Evolutionary conservation across 2,888 invertebrate genomes (phyloP), one percentile per base, ranked within the genome.

Genomic region (Ophion slaviceki): DNA sequence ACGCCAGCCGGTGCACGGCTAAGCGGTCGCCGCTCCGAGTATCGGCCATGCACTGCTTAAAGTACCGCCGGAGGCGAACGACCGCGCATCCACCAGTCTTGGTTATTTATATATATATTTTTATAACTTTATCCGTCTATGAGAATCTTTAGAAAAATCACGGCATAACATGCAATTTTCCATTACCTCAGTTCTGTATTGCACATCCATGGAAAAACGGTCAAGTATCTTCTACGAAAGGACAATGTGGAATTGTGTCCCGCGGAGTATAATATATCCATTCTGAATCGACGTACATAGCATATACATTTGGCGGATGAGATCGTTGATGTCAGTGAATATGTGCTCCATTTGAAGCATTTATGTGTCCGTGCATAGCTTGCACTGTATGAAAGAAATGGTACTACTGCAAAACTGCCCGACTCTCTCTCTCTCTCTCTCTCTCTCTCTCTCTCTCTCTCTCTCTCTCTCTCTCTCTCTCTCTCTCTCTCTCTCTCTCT

Each of bases 261-360:
- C 53, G 2, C 14, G 5, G 5, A 53, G 5, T 14, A 53, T 53
- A 53, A 53, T 53, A 53, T 14, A 53, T 53, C 53, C 17, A 53
- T 53, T 17, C 53, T 17, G 14, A 53, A 17, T 53, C 66, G 66
- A 14, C 36, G 66, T 66, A 14, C 66, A 2, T 66, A 36, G 47
- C 6, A 62, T 62, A 53, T 53, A 40, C 62, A 20, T 79, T 62
- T 53, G 17, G 14, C n/a, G 32, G 71, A 70, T 32, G 53, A 45
- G 79, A 62, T 61, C 47, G 61, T 71, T 79, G 75, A 75, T 47
- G 57, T 57, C 57, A 24, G 28, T 45, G 17, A 47, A 66, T 40
- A 45, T 64, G 57, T 71, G 70, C 66, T 79, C 53, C 68, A 70
- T 79, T 83, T 45, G 68, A 66, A 24, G 7, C 28, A 71, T 53